Evolutionary conservation across 2,113 vertebrate genomes (phyloP).

Genomic region (Tyrannus savana): DNA sequence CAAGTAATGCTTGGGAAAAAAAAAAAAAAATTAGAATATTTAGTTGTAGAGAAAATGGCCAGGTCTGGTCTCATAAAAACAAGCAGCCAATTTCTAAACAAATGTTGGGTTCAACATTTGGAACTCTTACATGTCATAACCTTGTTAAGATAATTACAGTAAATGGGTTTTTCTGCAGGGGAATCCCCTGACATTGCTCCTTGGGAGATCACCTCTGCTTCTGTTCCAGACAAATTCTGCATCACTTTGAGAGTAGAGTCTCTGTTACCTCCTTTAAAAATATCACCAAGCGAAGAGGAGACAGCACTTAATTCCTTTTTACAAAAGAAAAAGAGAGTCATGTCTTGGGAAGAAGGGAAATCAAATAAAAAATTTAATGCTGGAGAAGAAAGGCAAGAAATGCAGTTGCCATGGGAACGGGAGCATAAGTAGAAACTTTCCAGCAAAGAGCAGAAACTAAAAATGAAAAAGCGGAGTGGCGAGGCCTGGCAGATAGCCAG

Average conservation of each 20-base stretch:
- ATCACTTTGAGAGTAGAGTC: neutral
- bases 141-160: neutral
- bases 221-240: neutral
- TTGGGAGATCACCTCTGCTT: neutral
- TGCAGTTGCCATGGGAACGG: slow-evolving; percentile 72
- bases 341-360: slow-evolving; percentile 61
- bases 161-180: slow-evolving; percentile 5
- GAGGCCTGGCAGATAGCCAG: slow-evolving; percentile 50
- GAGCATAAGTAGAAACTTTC: slow-evolving; percentile 74
- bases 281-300: neutral
- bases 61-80: neutral
- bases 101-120: neutral
- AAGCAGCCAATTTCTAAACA: neutral
- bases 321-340: slow-evolving; percentile 6
- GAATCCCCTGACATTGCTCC: neutral
- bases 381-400: slow-evolving; percentile 65
- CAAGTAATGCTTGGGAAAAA: neutral
- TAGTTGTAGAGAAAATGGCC: neutral
- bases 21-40: neutral
- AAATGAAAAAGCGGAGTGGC: slow-evolving; percentile 48
- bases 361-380: slow-evolving; percentile 63
- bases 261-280: slow-evolving; percentile 12
- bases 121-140: neutral
- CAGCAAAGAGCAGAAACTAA: slow-evolving; percentile 58
- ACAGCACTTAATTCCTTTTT: slow-evolving; percentile 10